Percentiles rank a stretch among this genome's conserved stretches.
Evolutionary conservation across 2,888 invertebrate species (phyloP).

Genomic region (Polymixis lichenea): DNA sequence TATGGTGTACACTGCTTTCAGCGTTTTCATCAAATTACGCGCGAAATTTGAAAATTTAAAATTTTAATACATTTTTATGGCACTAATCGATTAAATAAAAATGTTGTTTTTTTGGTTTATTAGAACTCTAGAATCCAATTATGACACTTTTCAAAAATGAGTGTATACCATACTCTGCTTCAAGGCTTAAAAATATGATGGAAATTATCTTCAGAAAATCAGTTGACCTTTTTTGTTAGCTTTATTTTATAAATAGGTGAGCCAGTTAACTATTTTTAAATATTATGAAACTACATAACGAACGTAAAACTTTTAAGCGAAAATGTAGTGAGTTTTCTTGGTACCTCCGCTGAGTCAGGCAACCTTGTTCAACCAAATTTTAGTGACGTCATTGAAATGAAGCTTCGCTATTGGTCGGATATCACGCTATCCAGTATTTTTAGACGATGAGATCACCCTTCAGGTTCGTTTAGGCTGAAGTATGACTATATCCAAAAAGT

Average conservation of each 20-base stretch:
- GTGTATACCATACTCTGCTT: too few relatives aligned
- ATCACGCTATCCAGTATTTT: conserved; percentile 82
- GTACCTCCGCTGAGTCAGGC: conserved; percentile 32
- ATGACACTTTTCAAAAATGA: too few relatives aligned
- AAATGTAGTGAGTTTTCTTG: conserved; percentile 47
- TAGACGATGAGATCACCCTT: conserved; percentile 86
- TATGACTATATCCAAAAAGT: conserved; percentile 76
- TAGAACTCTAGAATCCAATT: too few relatives aligned
- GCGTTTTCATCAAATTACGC: too few relatives aligned
- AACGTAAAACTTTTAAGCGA: conserved; percentile 6
- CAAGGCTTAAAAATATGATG: not conserved
- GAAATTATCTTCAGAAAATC: not conserved
- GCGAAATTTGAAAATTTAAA: too few relatives aligned
- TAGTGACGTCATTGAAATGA: conserved; percentile 76
- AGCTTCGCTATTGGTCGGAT: conserved; percentile 79
- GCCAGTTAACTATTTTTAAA: too few relatives aligned
- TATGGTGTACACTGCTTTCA: too few relatives aligned
- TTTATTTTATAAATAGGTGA: not conserved
- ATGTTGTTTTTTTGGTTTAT: too few relatives aligned
- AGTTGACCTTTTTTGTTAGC: not conserved
- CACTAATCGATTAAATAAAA: too few relatives aligned
- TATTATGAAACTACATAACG: not conserved
- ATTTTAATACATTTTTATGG: too few relatives aligned
- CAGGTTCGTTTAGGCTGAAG: conserved; percentile 75
- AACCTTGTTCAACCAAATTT: conserved; percentile 48